A percentile compares a stretch with the other conserved stretches of the same genome.
These are phyloP conservation scores for Spodoptera exigua DNA, from an alignment of 2,888 invertebrate species.

Conservation along the genomic window DNA sequence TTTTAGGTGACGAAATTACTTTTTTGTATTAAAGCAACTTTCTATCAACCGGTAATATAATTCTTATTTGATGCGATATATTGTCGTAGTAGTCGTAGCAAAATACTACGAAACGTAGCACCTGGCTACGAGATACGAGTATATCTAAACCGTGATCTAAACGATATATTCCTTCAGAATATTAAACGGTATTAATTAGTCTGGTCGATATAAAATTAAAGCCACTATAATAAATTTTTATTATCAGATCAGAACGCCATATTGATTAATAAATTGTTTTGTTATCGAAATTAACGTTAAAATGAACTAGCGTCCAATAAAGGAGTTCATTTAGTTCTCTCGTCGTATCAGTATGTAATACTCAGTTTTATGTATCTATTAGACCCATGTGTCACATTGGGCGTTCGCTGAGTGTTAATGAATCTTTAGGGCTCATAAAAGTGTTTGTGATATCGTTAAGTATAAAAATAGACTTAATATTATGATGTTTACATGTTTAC, in stretches of 20 bases:
- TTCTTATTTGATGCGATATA: constrained; percentile 21
- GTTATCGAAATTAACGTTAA: constrained; percentile 24
- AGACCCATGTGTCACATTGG: constrained; percentile 27
- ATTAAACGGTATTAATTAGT: neutral
- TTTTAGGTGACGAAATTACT: neutral
- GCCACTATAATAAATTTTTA: too few species aligned
- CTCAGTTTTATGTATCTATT: constrained; percentile 34
- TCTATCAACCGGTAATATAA: neutral
- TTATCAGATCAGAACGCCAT: too few species aligned
- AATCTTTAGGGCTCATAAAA: constrained; percentile 47
- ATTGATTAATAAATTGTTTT: constrained; percentile 22
- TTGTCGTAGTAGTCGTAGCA: constrained; percentile 35
- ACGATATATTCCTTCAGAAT: neutral
- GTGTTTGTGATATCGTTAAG: constrained; percentile 37
- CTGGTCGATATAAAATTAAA: too few species aligned
- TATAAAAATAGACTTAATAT: constrained; percentile 37
- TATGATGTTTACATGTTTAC: constrained; percentile 18
- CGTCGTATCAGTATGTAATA: constrained; percentile 18
- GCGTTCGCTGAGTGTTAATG: constrained; percentile 32
- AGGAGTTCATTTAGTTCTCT: constrained; percentile 37
- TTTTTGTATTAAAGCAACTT: neutral
- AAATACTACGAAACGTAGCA: constrained; percentile 40
- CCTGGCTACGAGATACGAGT: constrained; percentile 6
- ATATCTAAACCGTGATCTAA: too few species aligned
- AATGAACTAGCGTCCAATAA: constrained; percentile 31